Base-by-base conservation (phyloP, 2,113 vertebrate species). In the Ancistrus triradiatus region DNA sequence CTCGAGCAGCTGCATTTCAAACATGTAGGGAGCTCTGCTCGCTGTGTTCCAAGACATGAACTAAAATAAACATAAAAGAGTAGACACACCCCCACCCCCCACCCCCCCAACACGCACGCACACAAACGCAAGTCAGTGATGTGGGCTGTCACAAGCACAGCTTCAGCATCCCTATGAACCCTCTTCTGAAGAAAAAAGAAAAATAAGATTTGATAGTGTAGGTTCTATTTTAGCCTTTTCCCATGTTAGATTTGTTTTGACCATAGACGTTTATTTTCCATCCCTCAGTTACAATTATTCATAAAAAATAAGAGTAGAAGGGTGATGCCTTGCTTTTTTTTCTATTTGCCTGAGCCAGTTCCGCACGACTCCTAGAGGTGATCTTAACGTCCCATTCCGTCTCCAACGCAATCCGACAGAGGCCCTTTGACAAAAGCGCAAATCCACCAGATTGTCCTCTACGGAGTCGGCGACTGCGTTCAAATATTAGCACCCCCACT, bases 11-110 rank as follows among this genome's bases (percentile, higher is more conserved):
- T 66, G 64, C 19, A 56, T 59, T 59, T 38, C 35, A 50, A 49
- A 53, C 59, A 53, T 24, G 42, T 46, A 59, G 37, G 43, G 60
- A 49, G 65, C 47, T 49, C 67, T 62, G 43, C 43, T 68, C 60
- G 48, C 44, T 53, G 52, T 59, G 55, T 46, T 59, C 40, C 24
- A 60, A 69, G 44, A 69, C 51, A 28, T 58, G 62, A 63, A 65
- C 40, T 68, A 64, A 73, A 74, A 69, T 8, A 68, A 53, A 50
- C 48, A 49, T 58, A 73, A 73, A 74, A 64, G 35, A 69, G 61
- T 47, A 69, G 46, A 37, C 59, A 47, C 59, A 46, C 46, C 13
- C 6, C 25, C 21, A 13, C 38, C 52, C 27, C n/a, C n/a, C n/a
- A n/a, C n/a, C n/a, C n/a, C n/a, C n/a, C n/a, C n/a, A n/a, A 64